Evolutionary conservation across 2,113 vertebrate genomes (phyloP).

Genomic region (Muntiacus muntjak): DNA sequence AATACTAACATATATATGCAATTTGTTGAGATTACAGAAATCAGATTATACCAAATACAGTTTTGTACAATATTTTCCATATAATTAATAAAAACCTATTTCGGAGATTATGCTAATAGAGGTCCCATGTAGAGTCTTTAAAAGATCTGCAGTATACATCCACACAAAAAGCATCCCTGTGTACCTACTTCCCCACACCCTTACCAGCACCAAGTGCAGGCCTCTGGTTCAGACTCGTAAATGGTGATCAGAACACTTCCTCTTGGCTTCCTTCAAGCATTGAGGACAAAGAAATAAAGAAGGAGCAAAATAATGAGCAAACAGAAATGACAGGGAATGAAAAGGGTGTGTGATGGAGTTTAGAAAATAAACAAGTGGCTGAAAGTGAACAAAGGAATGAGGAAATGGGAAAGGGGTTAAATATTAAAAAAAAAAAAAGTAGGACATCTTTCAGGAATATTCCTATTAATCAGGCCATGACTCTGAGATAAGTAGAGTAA

Average conservation of each 20-base stretch:
- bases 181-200: neutral
- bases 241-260: neutral
- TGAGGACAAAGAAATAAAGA: neutral
- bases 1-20: neutral
- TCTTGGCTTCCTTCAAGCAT: neutral
- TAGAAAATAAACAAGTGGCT: neutral
- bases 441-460: conserved; percentile 8
- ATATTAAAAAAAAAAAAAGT: neutral
- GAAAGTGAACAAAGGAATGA: neutral
- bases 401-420: neutral
- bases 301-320: neutral
- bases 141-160: neutral
- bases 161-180: neutral
- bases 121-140: neutral
- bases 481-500: neutral
- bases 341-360: neutral
- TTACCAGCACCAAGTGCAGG: neutral
- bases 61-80: neutral
- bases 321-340: neutral
- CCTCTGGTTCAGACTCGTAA: neutral
- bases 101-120: neutral
- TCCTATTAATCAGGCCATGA: neutral
- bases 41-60: neutral
- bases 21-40: neutral
- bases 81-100: neutral